Evolutionary conservation across 2,888 invertebrate genomes (phyloP), one percentile per base, ranked within the genome.

Genomic region (Agrilus cyanescens): DNA sequence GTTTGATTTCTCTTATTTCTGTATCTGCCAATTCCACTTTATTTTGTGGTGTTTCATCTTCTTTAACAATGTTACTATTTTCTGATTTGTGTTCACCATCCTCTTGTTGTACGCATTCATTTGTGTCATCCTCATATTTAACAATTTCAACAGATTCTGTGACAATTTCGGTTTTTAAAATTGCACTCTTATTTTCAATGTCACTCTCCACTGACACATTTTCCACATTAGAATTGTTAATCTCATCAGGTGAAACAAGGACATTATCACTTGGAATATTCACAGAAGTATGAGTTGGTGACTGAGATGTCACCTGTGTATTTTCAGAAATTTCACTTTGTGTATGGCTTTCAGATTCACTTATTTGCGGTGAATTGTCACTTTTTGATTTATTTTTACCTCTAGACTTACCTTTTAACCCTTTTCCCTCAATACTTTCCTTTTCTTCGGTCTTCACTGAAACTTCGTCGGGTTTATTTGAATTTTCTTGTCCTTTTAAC

Each of bases 371-470:
- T 52, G 56, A 52, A 54, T 58, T 56, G 53, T 61, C 60, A 52
- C 55, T 56, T 57, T 65, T 60, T 61, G 62, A 58, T 51, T 61
- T 63, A 63, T 56, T 56, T 63, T 62, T 63, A 62, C 58, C 61
- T 63, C 63, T 66, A 62, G 63, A 67, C 67, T 67, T 67, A 67
- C 67, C 67, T 67, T 66, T 65, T 56, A 54, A 57, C 52, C 66
- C 67, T 67, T 66, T 65, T 56, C 54, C 57, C 52, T 54, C 55
- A 45, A 57, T 56, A 48, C 55, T 57, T 53, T 62, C 62, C 51
- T 52, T 55, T 46, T 60, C 61, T 52, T 59, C 62, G 45, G 51
- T 30, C 43, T 49, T 42, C 41, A 43, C 45, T 34, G 50, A 43
- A 37, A 48, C 48, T 40, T 48, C 47, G 67, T 69, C 46, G 54